A percentile compares a stretch with the other conserved stretches of the same genome.
phyloP scores from a whole-genome alignment of 2,113 vertebrate genomes.

The Glaucidium brasilianum region DNA sequence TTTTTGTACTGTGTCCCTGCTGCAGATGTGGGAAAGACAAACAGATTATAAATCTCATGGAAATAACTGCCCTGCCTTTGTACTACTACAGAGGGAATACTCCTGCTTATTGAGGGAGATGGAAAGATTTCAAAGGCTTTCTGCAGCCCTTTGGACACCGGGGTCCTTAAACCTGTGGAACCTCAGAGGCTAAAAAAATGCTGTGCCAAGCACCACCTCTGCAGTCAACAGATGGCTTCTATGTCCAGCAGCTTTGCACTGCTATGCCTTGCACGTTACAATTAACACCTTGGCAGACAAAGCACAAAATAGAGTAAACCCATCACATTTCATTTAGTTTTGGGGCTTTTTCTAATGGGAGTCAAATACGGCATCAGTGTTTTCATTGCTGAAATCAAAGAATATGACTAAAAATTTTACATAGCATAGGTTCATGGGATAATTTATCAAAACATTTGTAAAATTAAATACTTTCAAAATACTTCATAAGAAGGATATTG shows the following conservation, averaged over 20 bases:
- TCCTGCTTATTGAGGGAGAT: not conserved
- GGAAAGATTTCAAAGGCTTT: not conserved
- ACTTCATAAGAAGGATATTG: not conserved
- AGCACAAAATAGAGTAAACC: not conserved
- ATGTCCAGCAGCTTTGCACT: not conserved
- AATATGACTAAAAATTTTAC: not conserved
- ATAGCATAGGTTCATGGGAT: not conserved
- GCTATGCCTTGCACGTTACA: accelerated
- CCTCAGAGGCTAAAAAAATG: not conserved
- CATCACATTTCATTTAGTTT: not conserved
- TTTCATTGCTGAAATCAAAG: not conserved
- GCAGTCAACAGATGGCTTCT: accelerated
- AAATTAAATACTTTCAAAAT: not conserved
- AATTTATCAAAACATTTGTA: not conserved
- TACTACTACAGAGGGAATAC: accelerated
- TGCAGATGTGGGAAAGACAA: no score
- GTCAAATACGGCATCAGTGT: not conserved
- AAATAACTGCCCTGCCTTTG: not conserved
- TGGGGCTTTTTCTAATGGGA: not conserved
- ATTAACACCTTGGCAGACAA: not conserved
- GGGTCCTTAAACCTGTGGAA: not conserved
- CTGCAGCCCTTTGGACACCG: not conserved
- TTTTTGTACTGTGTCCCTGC: not conserved
- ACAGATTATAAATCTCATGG: not conserved
- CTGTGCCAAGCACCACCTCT: no score